Percentiles rank a stretch among this genome's conserved stretches.
Conservation (phyloP, 2,888 invertebrate genomes). For the Troglohyphantes excavatus region DNA sequence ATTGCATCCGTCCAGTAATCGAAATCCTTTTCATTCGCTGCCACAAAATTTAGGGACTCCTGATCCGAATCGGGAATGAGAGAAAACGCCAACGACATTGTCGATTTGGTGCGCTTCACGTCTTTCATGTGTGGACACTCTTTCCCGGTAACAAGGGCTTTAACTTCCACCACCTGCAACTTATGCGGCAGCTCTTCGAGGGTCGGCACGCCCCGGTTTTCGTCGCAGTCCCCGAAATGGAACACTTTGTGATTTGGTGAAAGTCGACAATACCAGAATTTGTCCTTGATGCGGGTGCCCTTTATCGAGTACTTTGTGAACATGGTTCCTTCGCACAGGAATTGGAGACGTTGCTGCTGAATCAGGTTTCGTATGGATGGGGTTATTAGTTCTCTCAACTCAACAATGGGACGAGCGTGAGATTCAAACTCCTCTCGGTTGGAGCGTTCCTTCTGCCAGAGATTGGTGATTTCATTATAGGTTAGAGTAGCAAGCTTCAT, state of each 20-base stretch:
- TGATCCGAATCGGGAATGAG: conserved; percentile 92
- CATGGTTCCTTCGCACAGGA: conserved; percentile 94
- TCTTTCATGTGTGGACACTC: conserved; percentile 98
- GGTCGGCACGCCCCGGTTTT: conserved; percentile 90
- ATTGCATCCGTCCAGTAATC: conserved; percentile 98
- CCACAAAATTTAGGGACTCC: conserved; percentile 94
- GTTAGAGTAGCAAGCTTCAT: conserved; percentile 88
- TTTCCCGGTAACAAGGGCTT: conserved; percentile 91
- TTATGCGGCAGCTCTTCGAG: conserved; percentile 94
- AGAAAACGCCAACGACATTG: conserved; percentile 92
- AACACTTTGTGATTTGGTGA: conserved; percentile 97
- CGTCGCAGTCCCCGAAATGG: conserved; percentile 97
- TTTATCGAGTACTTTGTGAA: conserved; percentile 94
- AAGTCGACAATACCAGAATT: conserved; percentile 96
- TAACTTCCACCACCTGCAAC: conserved; percentile 93
- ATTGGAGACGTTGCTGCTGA: conserved; percentile 93
- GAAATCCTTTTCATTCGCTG: conserved; percentile 90
- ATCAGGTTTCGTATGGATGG: conserved; percentile 96
- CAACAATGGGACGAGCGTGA: conserved; percentile 90
- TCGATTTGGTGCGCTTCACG: conserved; percentile 89
- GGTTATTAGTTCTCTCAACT: conserved; percentile 90
- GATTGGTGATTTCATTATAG: conserved; percentile 94
- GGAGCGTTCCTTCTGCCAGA: conserved; percentile 95
- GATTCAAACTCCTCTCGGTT: conserved; percentile 92
- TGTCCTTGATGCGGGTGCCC: conserved; percentile 92